phyloP scores from a whole-genome alignment of 2,888 invertebrate species.

The Cataglyphis altisquamis region DNA sequence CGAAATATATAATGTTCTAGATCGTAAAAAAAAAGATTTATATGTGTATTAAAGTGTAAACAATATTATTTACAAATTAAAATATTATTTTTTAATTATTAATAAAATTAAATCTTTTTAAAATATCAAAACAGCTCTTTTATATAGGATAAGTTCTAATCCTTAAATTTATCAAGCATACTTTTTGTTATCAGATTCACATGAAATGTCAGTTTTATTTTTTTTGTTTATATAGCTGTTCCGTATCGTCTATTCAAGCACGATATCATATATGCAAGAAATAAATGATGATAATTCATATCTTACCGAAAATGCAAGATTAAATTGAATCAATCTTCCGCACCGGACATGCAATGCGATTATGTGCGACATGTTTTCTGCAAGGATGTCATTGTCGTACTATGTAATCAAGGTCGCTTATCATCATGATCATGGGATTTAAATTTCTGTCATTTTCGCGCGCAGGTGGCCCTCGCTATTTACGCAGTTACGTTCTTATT shows the following conservation, averaged over 20 bases:
- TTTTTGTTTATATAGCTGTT: not conserved
- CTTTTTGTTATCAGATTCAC: not conserved
- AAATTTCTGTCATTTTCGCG: constrained; percentile 33
- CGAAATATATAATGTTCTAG: not conserved
- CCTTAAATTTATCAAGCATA: not conserved
- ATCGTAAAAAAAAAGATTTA: not conserved
- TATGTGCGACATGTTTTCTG: constrained; percentile 65
- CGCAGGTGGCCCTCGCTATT: not conserved
- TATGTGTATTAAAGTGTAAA: not conserved
- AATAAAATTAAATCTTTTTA: not conserved
- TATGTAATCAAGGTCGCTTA: constrained; percentile 70
- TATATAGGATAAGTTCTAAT: not conserved
- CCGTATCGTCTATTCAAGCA: not conserved
- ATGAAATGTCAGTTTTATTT: not conserved
- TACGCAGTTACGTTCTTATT: constrained; percentile 27
- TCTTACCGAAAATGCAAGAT: constrained; percentile 66
- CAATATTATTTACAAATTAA: not conserved
- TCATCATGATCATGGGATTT: constrained; percentile 62
- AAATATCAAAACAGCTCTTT: not conserved
- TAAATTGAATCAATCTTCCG: constrained; percentile 57
- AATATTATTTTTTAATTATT: not conserved
- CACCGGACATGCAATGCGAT: constrained; percentile 62
- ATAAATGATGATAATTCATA: constrained; percentile 38
- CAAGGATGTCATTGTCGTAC: constrained; percentile 68
- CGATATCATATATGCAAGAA: constrained; percentile 7